Evolutionary conservation across 2,888 invertebrate species (phyloP).

Genomic region (Aleiodes testaceus): DNA sequence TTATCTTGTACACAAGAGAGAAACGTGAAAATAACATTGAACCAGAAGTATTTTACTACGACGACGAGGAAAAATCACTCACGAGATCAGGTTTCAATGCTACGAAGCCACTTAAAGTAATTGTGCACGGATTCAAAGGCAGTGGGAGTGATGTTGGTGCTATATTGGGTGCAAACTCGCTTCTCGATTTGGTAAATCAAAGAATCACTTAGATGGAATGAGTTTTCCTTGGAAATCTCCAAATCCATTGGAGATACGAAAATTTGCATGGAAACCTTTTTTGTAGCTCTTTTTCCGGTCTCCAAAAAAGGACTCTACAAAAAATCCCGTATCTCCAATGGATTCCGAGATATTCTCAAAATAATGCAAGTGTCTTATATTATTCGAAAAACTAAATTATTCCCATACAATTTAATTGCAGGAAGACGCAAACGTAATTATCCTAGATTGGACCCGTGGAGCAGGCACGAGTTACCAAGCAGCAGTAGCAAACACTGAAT

Average conservation of each 20-base stretch:
- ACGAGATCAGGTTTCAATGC: slow-evolving; percentile 72
- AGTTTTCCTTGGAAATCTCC: neutral
- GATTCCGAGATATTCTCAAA: too few species aligned
- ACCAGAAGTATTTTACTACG: slow-evolving; percentile 73
- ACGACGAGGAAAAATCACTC: slow-evolving; percentile 73
- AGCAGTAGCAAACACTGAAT: slow-evolving; percentile 78
- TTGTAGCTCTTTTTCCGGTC: too few species aligned
- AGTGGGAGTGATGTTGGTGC: slow-evolving; percentile 75
- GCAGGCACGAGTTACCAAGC: slow-evolving; percentile 76
- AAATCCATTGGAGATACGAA: too few species aligned
- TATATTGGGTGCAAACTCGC: slow-evolving; percentile 71
- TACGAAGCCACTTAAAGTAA: slow-evolving; percentile 73
- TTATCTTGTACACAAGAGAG: slow-evolving; percentile 74
- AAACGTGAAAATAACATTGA: slow-evolving; percentile 61
- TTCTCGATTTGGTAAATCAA: slow-evolving; percentile 74
- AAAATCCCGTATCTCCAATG: too few species aligned
- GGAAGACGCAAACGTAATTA: slow-evolving; percentile 76
- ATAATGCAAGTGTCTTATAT: too few species aligned
- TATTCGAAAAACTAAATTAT: too few species aligned
- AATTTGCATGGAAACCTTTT: too few species aligned
- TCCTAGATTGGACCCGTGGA: slow-evolving; percentile 77
- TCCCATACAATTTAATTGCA: slow-evolving; percentile 56
- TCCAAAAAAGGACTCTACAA: too few species aligned
- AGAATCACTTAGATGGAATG: neutral
- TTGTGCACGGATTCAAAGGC: slow-evolving; percentile 77